Evolutionary conservation across 2,888 invertebrate genomes (phyloP).

Genomic region (Zootermopsis nevadensis): DNA sequence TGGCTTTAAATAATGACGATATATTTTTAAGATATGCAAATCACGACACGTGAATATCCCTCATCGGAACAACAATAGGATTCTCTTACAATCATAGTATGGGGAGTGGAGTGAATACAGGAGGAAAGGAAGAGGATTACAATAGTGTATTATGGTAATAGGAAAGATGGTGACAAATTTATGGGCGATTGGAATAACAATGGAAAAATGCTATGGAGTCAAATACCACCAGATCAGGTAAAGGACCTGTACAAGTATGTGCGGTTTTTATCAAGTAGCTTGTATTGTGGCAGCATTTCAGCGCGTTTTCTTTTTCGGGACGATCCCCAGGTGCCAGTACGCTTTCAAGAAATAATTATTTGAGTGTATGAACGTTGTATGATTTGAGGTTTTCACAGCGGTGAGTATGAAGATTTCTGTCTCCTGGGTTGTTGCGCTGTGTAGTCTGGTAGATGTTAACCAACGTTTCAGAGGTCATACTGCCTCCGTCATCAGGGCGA

Average conservation of each 20-base stretch:
- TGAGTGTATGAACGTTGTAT: too few species aligned
- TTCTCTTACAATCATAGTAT: neutral
- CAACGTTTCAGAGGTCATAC: too few species aligned
- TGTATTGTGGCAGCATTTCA: neutral
- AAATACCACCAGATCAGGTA: neutral
- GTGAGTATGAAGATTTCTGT: too few species aligned
- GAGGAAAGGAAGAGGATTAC: neutral
- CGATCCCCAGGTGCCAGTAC: too few species aligned
- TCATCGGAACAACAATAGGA: neutral
- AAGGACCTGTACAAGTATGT: neutral
- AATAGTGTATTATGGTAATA: slow-evolving; percentile 20
- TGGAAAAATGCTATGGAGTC: neutral
- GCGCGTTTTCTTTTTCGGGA: too few species aligned
- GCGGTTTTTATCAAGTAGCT: neutral
- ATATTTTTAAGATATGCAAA: slow-evolving; percentile 25
- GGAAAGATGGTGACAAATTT: slow-evolving; percentile 45
- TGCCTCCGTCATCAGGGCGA: too few species aligned
- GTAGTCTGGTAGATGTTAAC: too few species aligned
- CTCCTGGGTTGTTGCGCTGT: too few species aligned
- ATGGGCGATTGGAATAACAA: slow-evolving; percentile 26
- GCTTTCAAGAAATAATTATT: too few species aligned
- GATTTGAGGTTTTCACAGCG: too few species aligned
- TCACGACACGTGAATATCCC: neutral
- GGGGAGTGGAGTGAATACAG: neutral
- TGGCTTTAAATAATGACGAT: neutral